A percentile compares a stretch with the other conserved stretches of the same genome.
These are phyloP conservation scores for Galago senegalensis DNA, from an alignment of 2,797 vertebrate species.

Conservation along the genomic window DNA sequence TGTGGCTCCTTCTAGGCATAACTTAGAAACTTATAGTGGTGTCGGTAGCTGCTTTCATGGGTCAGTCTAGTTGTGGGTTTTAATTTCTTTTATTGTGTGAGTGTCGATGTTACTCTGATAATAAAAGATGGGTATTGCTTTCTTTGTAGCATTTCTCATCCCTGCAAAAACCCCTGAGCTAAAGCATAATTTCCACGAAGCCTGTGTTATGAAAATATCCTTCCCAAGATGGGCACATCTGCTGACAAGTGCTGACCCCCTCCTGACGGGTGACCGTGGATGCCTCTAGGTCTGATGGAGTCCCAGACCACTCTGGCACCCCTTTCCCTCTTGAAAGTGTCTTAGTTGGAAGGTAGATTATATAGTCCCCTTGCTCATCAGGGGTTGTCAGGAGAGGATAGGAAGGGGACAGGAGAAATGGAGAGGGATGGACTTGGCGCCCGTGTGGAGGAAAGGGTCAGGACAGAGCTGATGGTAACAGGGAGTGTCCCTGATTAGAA, in stretches of 20 bases:
- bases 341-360: not conserved
- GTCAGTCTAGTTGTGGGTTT: not conserved
- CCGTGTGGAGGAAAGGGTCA: not conserved
- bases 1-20: not conserved
- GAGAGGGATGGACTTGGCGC: not conserved
- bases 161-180: not conserved
- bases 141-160: conserved; percentile 29
- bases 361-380: not conserved
- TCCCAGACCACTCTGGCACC: rapidly evolving
- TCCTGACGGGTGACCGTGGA: not conserved
- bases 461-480: not conserved
- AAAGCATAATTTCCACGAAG: not conserved
- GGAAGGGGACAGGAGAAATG: not conserved
- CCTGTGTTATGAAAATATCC: not conserved
- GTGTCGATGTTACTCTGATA: not conserved
- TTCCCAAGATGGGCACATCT: not conserved
- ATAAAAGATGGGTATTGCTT: not conserved
- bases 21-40: not conserved
- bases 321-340: not conserved
- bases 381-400: not conserved
- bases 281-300: not conserved
- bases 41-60: not conserved
- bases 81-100: conserved; percentile 22
- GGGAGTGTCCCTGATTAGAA: not conserved
- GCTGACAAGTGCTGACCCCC: not conserved